Percentiles rank a stretch among this genome's conserved stretches.
Conservation (phyloP, 2,113 vertebrate genomes). For the Tapirus terrestris region DNA sequence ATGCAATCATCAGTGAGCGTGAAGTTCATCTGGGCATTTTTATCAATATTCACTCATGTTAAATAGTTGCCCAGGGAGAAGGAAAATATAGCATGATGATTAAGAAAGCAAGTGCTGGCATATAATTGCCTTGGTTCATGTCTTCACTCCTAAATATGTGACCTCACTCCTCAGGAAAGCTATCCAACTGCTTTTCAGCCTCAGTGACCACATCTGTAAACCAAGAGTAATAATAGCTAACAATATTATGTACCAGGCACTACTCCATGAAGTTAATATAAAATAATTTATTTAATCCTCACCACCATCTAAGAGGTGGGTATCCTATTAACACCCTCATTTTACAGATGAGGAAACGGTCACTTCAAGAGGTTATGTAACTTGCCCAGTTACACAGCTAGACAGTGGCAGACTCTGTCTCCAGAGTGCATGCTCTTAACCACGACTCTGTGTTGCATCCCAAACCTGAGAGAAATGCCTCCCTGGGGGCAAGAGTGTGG, state of each 20-base stretch:
- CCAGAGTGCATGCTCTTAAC: not conserved
- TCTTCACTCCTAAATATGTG: not conserved
- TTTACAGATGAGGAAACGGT: not conserved
- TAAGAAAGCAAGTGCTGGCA: not conserved
- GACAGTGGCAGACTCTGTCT: not conserved
- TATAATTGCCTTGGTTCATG: fast-evolving
- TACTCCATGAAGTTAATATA: not conserved
- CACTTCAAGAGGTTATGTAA: not conserved
- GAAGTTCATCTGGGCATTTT: not conserved
- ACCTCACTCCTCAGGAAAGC: not conserved
- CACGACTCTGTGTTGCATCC: not conserved
- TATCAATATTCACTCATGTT: not conserved
- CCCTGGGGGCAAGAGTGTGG: not conserved
- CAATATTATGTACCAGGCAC: not conserved
- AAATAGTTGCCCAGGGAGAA: not conserved
- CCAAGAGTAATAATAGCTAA: not conserved
- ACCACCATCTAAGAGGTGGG: not conserved
- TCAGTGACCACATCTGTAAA: not conserved
- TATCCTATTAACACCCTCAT: not conserved
- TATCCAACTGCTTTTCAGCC: not conserved
- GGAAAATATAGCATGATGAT: not conserved
- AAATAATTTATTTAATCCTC: not conserved
- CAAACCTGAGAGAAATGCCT: not conserved
- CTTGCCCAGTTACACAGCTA: not conserved
- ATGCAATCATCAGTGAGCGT: not conserved